phyloP scores from a whole-genome alignment of 2,888 invertebrate species.

The Limnephilus marmoratus region DNA sequence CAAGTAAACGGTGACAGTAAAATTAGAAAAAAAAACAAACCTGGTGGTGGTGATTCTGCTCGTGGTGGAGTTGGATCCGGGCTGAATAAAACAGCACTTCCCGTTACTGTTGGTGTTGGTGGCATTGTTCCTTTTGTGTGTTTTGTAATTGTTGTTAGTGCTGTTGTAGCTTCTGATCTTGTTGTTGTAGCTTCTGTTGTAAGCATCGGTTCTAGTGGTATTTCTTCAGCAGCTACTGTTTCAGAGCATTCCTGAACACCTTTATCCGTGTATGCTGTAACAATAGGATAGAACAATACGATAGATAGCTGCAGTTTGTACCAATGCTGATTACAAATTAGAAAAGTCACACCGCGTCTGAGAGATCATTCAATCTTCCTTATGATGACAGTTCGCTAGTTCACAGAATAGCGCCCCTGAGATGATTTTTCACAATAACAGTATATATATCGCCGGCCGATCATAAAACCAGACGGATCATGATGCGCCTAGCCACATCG shows the following conservation, averaged over 20 bases:
- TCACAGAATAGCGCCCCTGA: too few species aligned
- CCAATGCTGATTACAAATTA: not conserved
- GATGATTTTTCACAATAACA: too few species aligned
- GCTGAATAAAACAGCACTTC: too few species aligned
- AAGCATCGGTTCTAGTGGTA: not conserved
- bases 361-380: not conserved
- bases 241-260: not conserved
- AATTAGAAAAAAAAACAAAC: not conserved
- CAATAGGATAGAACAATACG: not conserved
- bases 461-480: too few species aligned
- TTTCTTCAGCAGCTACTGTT: not conserved
- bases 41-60: too few species aligned
- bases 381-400: not conserved
- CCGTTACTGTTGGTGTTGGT: too few species aligned
- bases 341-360: not conserved
- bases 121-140: too few species aligned
- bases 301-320: not conserved
- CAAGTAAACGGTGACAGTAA: not conserved
- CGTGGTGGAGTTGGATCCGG: too few species aligned
- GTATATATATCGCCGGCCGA: too few species aligned
- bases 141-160: not conserved
- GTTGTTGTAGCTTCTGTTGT: too few species aligned
- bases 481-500: too few species aligned
- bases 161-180: too few species aligned
- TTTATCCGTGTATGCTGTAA: not conserved